These are phyloP conservation scores for Drosophila mojavensis DNA, from an alignment of 1,140 invertebrate genomes.

Conservation along the genomic window DNA sequence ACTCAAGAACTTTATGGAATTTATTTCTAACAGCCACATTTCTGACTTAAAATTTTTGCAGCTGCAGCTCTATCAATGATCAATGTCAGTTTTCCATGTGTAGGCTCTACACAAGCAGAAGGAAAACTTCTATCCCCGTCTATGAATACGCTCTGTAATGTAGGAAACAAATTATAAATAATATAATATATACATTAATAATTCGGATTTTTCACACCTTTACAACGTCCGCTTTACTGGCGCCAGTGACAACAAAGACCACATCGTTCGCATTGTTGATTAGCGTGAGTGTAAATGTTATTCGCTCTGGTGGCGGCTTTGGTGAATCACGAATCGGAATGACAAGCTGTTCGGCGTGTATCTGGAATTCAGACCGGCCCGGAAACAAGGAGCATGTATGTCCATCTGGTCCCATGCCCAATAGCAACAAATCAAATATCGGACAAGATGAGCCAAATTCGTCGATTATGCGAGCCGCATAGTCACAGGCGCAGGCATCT, in stretches of 20 bases:
- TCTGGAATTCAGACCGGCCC: constrained; percentile 87
- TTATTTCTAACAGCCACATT: background rate
- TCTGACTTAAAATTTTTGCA: background rate
- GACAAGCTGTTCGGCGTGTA: constrained; percentile 85
- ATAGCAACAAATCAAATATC: constrained; percentile 93
- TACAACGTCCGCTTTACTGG: constrained; percentile 94
- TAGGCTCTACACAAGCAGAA: constrained; percentile 59
- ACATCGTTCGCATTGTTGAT: constrained; percentile 94
- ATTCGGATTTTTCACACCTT: constrained; percentile 85
- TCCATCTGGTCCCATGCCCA: constrained; percentile 99
- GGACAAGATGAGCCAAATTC: constrained; percentile 88
- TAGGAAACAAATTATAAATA: background rate
- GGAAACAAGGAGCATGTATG: constrained; percentile 99
- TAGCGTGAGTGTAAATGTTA: constrained; percentile 97
- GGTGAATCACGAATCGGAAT: constrained; percentile 96
- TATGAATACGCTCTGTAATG: constrained; percentile 54
- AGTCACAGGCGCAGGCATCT: constrained; percentile 92
- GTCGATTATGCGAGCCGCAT: constrained; percentile 87
- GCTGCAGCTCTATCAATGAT: constrained; percentile 52
- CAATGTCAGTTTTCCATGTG: constrained; percentile 54
- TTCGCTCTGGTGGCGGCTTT: constrained; percentile 95
- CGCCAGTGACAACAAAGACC: constrained; percentile 93
- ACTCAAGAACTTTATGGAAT: background rate
- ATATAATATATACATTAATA: background rate
- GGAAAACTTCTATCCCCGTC: constrained; percentile 53